Evolutionary conservation across 2,113 vertebrate genomes (phyloP).

Genomic region (Himantopus leucocephalus): DNA sequence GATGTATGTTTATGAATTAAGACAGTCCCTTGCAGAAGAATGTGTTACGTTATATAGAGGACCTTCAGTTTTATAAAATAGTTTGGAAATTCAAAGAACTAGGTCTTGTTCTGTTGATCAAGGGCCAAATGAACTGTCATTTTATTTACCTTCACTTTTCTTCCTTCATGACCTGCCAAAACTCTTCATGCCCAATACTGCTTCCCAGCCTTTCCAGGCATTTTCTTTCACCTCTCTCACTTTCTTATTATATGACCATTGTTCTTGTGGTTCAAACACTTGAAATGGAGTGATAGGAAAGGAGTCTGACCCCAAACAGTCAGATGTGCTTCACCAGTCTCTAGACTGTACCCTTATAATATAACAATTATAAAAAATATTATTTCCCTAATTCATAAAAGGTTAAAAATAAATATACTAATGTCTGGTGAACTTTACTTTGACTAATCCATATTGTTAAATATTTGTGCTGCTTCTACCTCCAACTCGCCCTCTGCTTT

Average conservation of each 20-base stretch:
- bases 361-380: background rate
- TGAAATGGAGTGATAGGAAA: background rate
- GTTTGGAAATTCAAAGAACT: background rate
- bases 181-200: background rate
- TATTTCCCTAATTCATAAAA: background rate
- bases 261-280: background rate
- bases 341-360: background rate
- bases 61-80: background rate
- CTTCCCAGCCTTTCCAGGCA: background rate
- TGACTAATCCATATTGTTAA: background rate
- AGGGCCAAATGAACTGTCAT: background rate
- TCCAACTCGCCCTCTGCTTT: background rate
- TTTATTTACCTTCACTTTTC: background rate
- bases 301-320: background rate
- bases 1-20: background rate
- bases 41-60: fast-evolving
- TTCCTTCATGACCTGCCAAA: background rate
- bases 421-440: background rate
- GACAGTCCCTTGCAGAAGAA: background rate
- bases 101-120: background rate
- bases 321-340: background rate
- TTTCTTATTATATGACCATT: background rate
- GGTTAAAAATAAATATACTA: background rate
- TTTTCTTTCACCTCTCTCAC: background rate
- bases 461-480: background rate